Evolutionary conservation across 2,888 invertebrate species (phyloP).

Genomic region (Cyrtodaria siliqua): DNA sequence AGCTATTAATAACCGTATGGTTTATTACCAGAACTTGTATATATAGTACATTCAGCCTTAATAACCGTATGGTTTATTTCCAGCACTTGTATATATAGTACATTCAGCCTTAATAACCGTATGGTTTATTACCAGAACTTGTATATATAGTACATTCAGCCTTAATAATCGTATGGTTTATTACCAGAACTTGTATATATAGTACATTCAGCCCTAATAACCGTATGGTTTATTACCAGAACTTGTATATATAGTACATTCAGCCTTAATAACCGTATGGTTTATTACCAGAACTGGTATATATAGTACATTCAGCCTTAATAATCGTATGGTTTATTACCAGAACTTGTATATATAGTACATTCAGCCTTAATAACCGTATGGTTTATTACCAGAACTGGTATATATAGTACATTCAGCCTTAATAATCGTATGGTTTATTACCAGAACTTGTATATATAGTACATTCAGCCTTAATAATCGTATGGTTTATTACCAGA

Average conservation of each 20-base stretch:
- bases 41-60: conserved; percentile 15
- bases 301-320: conserved; percentile 15
- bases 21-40: conserved; percentile 12
- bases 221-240: too few relatives aligned
- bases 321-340: too few relatives aligned
- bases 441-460: neutral
- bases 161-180: too few relatives aligned
- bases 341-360: neutral
- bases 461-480: conserved; percentile 19
- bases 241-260: conserved; percentile 5
- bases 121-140: conserved; percentile 7
- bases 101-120: conserved; percentile 18
- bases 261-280: too few relatives aligned
- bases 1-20: conserved; percentile 7
- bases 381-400: conserved; percentile 5
- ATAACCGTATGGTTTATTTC: too few relatives aligned
- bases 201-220: conserved; percentile 20
- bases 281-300: neutral
- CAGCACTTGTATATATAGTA: neutral
- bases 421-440: too few relatives aligned
- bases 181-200: neutral
- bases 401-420: conserved; percentile 9
- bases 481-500: too few relatives aligned
- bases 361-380: conserved; percentile 18
- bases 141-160: conserved; percentile 9